These are phyloP conservation scores for Decapterus maruadsi DNA, from an alignment of 2,797 vertebrate genomes.

Conservation along the genomic window DNA sequence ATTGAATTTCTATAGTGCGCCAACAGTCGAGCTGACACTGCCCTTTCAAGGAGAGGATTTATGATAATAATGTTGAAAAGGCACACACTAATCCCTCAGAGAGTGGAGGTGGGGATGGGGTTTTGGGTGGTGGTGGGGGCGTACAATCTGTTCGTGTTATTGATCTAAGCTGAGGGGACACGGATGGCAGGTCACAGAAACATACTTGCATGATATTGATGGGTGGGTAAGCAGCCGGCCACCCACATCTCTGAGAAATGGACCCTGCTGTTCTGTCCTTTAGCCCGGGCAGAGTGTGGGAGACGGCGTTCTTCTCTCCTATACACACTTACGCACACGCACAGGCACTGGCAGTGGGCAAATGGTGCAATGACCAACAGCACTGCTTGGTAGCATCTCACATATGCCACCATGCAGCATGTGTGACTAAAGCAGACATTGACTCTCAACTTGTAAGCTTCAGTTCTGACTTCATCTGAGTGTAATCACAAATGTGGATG, in stretches of 20 bases:
- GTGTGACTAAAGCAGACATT: background rate
- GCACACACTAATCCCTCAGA: constrained; percentile 70
- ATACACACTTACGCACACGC: background rate
- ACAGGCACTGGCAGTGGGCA: constrained; percentile 7
- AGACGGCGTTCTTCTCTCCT: constrained; percentile 18
- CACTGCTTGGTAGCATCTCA: background rate
- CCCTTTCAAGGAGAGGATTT: constrained; percentile 70
- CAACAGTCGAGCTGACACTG: constrained; percentile 58
- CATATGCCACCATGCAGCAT: background rate
- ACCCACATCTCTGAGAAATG: constrained; percentile 71
- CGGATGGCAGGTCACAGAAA: constrained; percentile 71
- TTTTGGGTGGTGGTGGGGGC: constrained; percentile 17
- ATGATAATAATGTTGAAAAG: constrained; percentile 78
- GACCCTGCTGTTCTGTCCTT: constrained; percentile 64
- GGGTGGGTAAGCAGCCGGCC: constrained; percentile 65
- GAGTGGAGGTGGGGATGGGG: constrained; percentile 50
- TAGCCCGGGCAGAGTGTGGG: constrained; percentile 31
- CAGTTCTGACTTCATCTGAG: background rate
- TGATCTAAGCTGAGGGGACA: constrained; percentile 77
- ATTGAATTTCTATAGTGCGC: constrained; percentile 52
- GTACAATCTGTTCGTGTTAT: constrained; percentile 77
- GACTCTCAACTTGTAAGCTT: background rate
- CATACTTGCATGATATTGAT: constrained; percentile 77
- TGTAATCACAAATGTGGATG: background rate
- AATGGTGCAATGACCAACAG: background rate